These are phyloP conservation scores for Choristoneura rosaceana DNA, from an alignment of 2,888 invertebrate species.

Conservation along the genomic window DNA sequence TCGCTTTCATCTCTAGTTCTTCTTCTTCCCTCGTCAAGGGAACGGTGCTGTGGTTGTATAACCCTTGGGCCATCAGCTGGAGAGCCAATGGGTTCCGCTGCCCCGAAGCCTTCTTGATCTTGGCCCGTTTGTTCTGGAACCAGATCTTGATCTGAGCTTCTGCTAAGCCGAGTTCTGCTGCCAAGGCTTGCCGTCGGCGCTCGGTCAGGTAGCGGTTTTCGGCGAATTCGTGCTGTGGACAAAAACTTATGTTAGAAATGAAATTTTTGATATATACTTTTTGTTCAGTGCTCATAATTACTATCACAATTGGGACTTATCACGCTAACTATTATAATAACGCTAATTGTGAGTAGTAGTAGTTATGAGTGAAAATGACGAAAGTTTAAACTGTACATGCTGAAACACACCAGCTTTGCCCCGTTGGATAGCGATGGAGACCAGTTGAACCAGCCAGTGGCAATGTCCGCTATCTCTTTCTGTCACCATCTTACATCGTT, in stretches of 20 bases:
- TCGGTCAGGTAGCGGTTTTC: slow-evolving; percentile 98
- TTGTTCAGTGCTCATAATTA: too few relatives aligned
- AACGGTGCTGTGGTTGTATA: slow-evolving; percentile 94
- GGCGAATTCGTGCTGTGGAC: slow-evolving; percentile 92
- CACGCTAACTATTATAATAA: too few relatives aligned
- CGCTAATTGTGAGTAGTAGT: too few relatives aligned
- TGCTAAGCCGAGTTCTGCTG: slow-evolving; percentile 95
- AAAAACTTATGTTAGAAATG: neutral
- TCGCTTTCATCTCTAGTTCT: slow-evolving; percentile 86
- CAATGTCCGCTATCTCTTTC: too few relatives aligned
- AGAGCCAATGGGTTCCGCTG: slow-evolving; percentile 94
- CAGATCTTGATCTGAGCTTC: slow-evolving; percentile 99
- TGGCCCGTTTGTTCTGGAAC: slow-evolving; percentile 99
- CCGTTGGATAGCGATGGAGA: too few relatives aligned
- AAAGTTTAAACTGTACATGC: too few relatives aligned
- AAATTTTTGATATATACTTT: too few relatives aligned
- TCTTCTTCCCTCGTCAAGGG: slow-evolving; percentile 91
- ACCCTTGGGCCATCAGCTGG: slow-evolving; percentile 96
- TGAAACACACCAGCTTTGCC: too few relatives aligned
- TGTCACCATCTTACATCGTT: too few relatives aligned
- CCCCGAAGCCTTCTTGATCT: slow-evolving; percentile 96
- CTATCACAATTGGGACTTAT: too few relatives aligned
- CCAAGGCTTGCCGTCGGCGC: slow-evolving; percentile 94
- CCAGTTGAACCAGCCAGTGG: too few relatives aligned
- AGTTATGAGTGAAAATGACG: too few relatives aligned